These are phyloP conservation scores for Dicaeum eximium DNA, from an alignment of 2,113 vertebrate genomes.

Conservation along the genomic window DNA sequence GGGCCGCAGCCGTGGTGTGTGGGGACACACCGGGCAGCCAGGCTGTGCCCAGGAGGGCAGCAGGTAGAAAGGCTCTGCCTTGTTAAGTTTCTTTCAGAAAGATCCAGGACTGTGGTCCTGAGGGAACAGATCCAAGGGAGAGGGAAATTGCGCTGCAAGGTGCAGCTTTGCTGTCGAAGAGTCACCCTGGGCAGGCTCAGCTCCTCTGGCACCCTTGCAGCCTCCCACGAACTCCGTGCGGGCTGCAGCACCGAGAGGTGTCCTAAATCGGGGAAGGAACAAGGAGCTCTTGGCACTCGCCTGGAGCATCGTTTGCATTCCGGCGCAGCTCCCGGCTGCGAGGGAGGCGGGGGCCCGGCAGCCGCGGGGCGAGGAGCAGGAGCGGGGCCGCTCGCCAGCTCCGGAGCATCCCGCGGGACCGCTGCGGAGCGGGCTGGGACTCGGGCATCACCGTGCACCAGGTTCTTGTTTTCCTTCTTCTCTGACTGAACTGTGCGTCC, in stretches of 20 bases:
- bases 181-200: neutral
- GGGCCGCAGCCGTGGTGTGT: fast-evolving
- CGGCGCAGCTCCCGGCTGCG: neutral
- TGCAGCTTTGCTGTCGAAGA: neutral
- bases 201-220: neutral
- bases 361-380: neutral
- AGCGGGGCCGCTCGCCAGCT: neutral
- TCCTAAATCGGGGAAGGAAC: slow-evolving; percentile 24
- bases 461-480: neutral
- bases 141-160: neutral
- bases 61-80: fast-evolving
- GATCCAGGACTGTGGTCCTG: neutral
- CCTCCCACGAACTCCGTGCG: neutral
- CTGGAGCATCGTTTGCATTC: slow-evolving; percentile 13
- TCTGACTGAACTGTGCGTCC: neutral
- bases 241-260: slow-evolving; percentile 7
- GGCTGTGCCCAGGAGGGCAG: neutral
- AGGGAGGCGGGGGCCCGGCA: neutral
- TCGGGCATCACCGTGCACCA: neutral
- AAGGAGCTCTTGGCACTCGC: slow-evolving; percentile 29
- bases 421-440: neutral
- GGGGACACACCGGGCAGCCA: fast-evolving
- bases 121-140: neutral
- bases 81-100: neutral
- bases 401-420: neutral